These are phyloP conservation scores for Rousettus madagascariensis DNA, from an alignment of 2,797 vertebrate species.

Conservation along the genomic window DNA sequence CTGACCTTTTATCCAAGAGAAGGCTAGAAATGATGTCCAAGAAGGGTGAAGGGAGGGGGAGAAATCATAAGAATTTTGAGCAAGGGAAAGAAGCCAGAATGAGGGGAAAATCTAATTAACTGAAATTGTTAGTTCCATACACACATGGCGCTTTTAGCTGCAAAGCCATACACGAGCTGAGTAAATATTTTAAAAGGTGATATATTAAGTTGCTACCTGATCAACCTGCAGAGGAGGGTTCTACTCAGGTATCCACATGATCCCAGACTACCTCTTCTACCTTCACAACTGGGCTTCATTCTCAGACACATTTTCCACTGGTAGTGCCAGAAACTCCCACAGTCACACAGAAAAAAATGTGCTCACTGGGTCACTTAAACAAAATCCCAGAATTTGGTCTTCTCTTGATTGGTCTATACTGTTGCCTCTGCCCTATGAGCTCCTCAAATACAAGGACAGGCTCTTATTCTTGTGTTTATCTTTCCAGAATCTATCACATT, in stretches of 20 bases:
- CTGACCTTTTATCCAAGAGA: slow-evolving; percentile 78
- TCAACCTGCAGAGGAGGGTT: neutral
- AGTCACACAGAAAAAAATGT: neutral
- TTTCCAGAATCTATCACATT: neutral
- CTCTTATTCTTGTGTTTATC: neutral
- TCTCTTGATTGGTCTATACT: neutral
- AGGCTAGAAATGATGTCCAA: slow-evolving; percentile 61
- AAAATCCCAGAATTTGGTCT: neutral
- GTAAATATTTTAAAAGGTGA: neutral
- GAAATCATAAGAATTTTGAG: slow-evolving; percentile 31
- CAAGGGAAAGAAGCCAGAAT: slow-evolving; percentile 4
- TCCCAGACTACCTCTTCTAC: neutral
- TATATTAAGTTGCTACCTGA: neutral
- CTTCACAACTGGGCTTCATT: neutral
- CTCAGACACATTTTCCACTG: neutral
- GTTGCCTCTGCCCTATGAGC: neutral
- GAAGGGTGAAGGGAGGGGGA: slow-evolving; percentile 4
- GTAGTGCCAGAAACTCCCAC: neutral
- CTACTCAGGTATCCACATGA: neutral
- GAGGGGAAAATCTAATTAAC: slow-evolving; percentile 34
- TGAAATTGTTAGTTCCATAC: neutral
- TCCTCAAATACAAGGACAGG: neutral
- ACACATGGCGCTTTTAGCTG: neutral
- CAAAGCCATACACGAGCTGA: neutral
- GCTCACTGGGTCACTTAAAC: neutral